Percentiles rank a stretch among this genome's conserved stretches.
These are phyloP conservation scores for Portevinia maculata DNA, from an alignment of 2,888 invertebrate genomes.

Conservation along the genomic window DNA sequence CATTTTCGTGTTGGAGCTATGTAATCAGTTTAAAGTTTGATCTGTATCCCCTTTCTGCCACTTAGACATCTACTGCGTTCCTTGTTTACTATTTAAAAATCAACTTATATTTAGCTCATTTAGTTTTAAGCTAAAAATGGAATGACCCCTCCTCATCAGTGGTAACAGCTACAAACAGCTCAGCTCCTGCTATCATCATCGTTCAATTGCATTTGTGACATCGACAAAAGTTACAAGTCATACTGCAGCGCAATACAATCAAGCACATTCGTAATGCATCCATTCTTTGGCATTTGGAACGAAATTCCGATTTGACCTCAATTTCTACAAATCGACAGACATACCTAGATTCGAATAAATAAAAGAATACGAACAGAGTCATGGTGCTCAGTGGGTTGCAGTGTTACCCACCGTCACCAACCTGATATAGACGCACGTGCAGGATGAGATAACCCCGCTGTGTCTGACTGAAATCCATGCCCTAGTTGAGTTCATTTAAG, in stretches of 20 bases:
- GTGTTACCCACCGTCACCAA: slow-evolving; percentile 17
- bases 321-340: slow-evolving; percentile 44
- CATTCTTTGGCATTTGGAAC: slow-evolving; percentile 20
- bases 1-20: no score
- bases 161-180: no score
- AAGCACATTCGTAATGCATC: slow-evolving; percentile 20
- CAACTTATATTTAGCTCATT: no score
- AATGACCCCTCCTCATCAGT: no score
- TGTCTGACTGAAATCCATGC: slow-evolving; percentile 40
- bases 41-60: no score
- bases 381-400: slow-evolving; percentile 7
- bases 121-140: no score
- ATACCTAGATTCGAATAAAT: not conserved
- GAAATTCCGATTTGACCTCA: slow-evolving; percentile 54
- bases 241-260: not conserved
- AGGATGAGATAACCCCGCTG: slow-evolving; percentile 4
- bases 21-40: no score
- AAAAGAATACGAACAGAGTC: not conserved
- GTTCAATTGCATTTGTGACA: slow-evolving; percentile 39
- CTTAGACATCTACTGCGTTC: no score
- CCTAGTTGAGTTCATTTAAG: slow-evolving; percentile 63
- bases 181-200: no score
- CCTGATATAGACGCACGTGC: slow-evolving; percentile 21
- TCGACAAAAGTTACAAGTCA: slow-evolving; percentile 9
- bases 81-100: no score